Conservation (phyloP, 2,888 invertebrate genomes). For the Athalia cordata region DNA sequence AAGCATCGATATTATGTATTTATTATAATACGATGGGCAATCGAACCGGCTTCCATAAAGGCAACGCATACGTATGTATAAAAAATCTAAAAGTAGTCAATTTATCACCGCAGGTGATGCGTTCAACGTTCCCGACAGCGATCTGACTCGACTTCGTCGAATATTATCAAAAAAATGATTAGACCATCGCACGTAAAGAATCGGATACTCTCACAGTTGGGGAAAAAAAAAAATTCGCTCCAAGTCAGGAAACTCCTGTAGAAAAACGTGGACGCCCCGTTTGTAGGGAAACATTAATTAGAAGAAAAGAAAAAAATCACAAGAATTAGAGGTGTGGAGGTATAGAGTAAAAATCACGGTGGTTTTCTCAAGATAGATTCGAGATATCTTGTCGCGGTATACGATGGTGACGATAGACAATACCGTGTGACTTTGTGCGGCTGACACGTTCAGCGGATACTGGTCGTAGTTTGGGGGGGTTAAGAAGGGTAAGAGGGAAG, state of each 20-base stretch:
- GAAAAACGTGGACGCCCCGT: too few species aligned
- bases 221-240: too few species aligned
- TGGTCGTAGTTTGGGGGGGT: neutral
- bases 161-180: neutral
- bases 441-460: constrained; percentile 40
- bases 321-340: too few species aligned
- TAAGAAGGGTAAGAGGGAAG: constrained; percentile 13
- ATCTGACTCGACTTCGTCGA: constrained; percentile 3
- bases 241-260: too few species aligned
- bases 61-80: neutral
- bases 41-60: neutral
- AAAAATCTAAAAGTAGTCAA: constrained; percentile 61
- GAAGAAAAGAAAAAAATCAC: too few species aligned
- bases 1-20: constrained; percentile 70
- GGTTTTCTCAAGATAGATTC: constrained; percentile 11
- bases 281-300: too few species aligned
- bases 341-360: neutral
- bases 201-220: too few species aligned
- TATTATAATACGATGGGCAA: constrained; percentile 63
- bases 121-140: neutral
- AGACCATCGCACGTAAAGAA: too few species aligned
- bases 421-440: constrained; percentile 41
- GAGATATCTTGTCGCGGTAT: constrained; percentile 13
- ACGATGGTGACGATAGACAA: constrained; percentile 22
- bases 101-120: constrained; percentile 69